Percentiles rank a stretch among this genome's conserved stretches.
phyloP scores from a whole-genome alignment of 2,797 vertebrate species.

The Zenarchopterus dispar region DNA sequence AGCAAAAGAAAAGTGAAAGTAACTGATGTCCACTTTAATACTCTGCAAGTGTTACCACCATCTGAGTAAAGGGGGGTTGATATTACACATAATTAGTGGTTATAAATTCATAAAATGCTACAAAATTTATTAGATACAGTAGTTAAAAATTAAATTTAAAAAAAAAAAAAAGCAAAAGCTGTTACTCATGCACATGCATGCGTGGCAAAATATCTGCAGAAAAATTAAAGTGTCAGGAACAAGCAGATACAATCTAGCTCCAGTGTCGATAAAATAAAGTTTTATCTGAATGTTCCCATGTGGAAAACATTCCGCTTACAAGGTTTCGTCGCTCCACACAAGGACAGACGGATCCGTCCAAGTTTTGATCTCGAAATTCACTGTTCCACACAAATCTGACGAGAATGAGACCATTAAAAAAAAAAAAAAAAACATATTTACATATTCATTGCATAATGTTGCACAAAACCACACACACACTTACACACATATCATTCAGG shows the following conservation, averaged over 20 bases:
- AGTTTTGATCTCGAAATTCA: constrained; percentile 16
- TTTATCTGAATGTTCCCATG: constrained; percentile 12
- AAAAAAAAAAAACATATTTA: constrained; percentile 7
- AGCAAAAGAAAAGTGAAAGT: background rate
- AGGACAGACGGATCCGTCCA: constrained; percentile 21
- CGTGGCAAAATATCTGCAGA: constrained; percentile 27
- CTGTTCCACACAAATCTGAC: constrained; percentile 8
- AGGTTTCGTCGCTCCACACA: background rate
- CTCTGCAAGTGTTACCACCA: background rate
- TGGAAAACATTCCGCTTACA: constrained; percentile 26
- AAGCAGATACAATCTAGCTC: constrained; percentile 30
- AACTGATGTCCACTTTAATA: background rate
- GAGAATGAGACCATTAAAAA: background rate
- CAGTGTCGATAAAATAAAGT: constrained; percentile 55
- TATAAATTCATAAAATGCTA: constrained; percentile 42
- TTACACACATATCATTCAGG: constrained; percentile 9
- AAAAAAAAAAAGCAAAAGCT: constrained; percentile 31
- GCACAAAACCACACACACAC: constrained; percentile 2
- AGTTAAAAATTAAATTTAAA: constrained; percentile 33
- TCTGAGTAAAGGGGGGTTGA: background rate
- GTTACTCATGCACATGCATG: constrained; percentile 23
- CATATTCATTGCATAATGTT: constrained; percentile 16
- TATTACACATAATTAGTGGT: background rate
- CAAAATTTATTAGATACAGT: constrained; percentile 59
- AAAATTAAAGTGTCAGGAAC: constrained; percentile 11